Evolutionary conservation across 2,113 vertebrate species (phyloP).

Genomic region (Riparia riparia): DNA sequence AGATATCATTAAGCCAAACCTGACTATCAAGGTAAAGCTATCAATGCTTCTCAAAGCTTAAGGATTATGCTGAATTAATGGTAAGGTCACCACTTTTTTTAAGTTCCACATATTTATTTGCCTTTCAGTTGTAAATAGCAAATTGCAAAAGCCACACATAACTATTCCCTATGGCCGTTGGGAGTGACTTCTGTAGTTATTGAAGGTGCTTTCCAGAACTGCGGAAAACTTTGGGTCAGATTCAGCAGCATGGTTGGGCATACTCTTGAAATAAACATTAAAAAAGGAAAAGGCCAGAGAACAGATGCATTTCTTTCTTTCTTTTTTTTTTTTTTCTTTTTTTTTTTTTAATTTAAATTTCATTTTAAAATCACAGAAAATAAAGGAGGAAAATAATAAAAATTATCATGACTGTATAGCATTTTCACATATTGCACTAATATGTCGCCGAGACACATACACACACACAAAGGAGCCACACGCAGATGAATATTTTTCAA

Average conservation of each 20-base stretch:
- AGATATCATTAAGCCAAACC: background rate
- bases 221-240: background rate
- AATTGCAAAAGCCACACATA: background rate
- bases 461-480: no score
- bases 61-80: slow-evolving; percentile 37
- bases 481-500: no score
- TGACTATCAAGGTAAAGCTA: background rate
- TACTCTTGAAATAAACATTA: background rate
- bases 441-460: no score
- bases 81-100: background rate
- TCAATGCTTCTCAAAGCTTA: background rate
- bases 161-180: background rate
- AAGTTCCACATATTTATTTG: background rate
- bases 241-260: background rate
- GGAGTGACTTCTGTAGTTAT: background rate
- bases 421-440: background rate
- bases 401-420: background rate
- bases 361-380: background rate
- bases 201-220: background rate
- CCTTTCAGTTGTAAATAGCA: background rate
- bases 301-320: background rate
- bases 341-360: background rate
- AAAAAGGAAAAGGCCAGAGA: background rate
- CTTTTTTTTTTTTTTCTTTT: background rate
- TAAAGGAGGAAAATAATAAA: background rate